Evolutionary conservation across 2,888 invertebrate species (phyloP).

Genomic region (Tipula helvola): DNA sequence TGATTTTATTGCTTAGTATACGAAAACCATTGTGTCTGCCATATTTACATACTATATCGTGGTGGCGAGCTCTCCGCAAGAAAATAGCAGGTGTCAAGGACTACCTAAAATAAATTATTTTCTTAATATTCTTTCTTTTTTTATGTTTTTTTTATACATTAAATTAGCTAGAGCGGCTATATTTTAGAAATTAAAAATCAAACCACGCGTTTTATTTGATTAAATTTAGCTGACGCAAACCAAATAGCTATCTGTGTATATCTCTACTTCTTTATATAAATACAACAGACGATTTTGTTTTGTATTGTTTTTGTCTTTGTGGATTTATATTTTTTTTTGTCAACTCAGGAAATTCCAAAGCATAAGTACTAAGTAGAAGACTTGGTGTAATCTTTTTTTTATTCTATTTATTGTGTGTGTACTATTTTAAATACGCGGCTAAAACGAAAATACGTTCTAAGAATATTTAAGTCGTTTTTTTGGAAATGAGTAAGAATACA

Average conservation of each 20-base stretch:
- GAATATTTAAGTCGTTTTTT: background rate
- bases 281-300: background rate
- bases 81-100: slow-evolving; percentile 4
- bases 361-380: background rate
- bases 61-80: background rate
- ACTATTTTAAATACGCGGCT: background rate
- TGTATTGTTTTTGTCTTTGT: background rate
- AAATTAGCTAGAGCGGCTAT: background rate
- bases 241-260: background rate
- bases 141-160: background rate
- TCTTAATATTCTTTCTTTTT: background rate
- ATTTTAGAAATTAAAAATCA: background rate
- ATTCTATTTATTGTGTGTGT: background rate
- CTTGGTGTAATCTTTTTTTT: background rate
- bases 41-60: background rate
- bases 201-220: background rate
- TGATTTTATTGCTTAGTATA: background rate
- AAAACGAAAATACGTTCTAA: background rate
- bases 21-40: background rate
- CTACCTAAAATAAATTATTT: background rate
- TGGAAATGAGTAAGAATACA: background rate
- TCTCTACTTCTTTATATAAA: background rate
- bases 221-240: slow-evolving; percentile 4
- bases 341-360: background rate
- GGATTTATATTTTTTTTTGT: background rate